These are phyloP conservation scores for Neoniphon sammara DNA, from an alignment of 2,797 vertebrate genomes.

Conservation along the genomic window DNA sequence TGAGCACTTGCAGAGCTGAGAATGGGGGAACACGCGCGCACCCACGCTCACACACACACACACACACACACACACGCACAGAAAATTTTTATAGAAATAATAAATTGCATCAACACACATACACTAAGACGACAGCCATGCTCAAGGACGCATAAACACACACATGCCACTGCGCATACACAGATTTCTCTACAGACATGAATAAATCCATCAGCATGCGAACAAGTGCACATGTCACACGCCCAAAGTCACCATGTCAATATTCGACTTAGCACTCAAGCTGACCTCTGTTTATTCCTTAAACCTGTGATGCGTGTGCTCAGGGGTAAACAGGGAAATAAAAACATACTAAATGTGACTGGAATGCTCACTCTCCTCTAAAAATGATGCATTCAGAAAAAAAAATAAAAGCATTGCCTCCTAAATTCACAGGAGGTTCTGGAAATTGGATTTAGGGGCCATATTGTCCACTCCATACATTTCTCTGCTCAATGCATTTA, in stretches of 20 bases:
- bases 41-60: slow-evolving; percentile 7
- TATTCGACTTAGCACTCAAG: slow-evolving; percentile 28
- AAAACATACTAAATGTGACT: slow-evolving; percentile 24
- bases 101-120: slow-evolving; percentile 39
- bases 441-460: slow-evolving; percentile 72
- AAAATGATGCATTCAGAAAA: slow-evolving; percentile 44
- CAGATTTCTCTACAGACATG: not conserved
- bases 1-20: slow-evolving; percentile 60
- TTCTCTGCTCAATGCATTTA: slow-evolving; percentile 46
- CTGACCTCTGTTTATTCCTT: slow-evolving; percentile 31
- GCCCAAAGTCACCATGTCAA: slow-evolving; percentile 19
- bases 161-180: not conserved
- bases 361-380: slow-evolving; percentile 2
- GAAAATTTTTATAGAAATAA: not conserved
- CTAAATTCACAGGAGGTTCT: slow-evolving; percentile 62
- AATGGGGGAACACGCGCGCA: slow-evolving; percentile 21
- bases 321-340: not conserved
- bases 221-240: slow-evolving; percentile 13
- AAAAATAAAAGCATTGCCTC: slow-evolving; percentile 31
- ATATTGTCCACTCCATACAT: slow-evolving; percentile 59
- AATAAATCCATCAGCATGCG: slow-evolving; percentile 24
- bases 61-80: slow-evolving; percentile 21
- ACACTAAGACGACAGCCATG: slow-evolving; percentile 19
- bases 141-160: not conserved
- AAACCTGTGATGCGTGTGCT: slow-evolving; percentile 18